Base-by-base conservation (phyloP, 2,113 vertebrate genomes). In the Shinisaurus crocodilurus region DNA sequence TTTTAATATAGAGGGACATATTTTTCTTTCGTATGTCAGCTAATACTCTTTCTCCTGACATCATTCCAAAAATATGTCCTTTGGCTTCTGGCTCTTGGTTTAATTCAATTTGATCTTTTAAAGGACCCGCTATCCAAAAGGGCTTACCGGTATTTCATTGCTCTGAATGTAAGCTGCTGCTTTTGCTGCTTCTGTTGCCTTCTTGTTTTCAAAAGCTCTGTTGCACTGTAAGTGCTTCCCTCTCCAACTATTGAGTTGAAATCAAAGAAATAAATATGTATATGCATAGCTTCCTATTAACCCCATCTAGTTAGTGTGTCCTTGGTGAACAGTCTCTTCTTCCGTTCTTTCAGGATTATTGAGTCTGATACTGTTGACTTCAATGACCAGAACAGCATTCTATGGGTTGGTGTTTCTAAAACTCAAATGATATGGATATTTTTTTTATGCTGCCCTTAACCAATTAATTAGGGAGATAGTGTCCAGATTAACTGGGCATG, bases 191-290 rank as follows among this genome's bases (percentile, higher is more conserved):
- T 16, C 60, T 5, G 60, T 12, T 75, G 50, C 7, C 29, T 90
- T 83, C 89, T 76, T 92, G 48, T 91, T 81, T 91, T 86, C 87
- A 69, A 92, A 84, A 92, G 72, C 90, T 50, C 54, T 87, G 25
- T 90, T 90, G 89, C 72, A 60, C 32, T 92, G 40, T 82, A 77
- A 91, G 72, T 91, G 32, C 32, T 82, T 45, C 48, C 85, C 3
- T 74, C 20, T 77, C 76, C 74, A 40, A 86, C 85, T 84, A 34
- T 88, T 70, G 34, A 45, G 54, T 87, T 54, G 86, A 92, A 90
- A 92, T 89, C 77, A 90, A 87, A n/a, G 90, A 65, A 37, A 48
- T 18, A 40, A 81, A 23, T 29, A 8, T 74, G 72, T 80, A 45
- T 40, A 48, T 65, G 74, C 77, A n/a, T 29, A 48, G 27, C 57